Conservation (phyloP, 2,797 vertebrate species). For the Malacoctenus gilli region DNA sequence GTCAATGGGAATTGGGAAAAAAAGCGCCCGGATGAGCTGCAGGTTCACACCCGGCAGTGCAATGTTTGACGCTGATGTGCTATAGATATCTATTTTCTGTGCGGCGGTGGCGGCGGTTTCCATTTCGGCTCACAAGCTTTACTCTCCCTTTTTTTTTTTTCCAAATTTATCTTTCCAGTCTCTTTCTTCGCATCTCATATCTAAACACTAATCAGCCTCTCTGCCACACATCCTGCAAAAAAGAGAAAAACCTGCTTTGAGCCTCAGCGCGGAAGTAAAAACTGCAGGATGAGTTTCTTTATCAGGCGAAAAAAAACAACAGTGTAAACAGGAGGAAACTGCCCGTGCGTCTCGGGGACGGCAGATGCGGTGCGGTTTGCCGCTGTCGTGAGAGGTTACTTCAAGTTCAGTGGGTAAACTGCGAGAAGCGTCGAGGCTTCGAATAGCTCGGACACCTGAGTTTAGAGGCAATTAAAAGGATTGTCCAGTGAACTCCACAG, state of each 20-base stretch:
- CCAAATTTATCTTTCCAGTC: slow-evolving; percentile 37
- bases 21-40: slow-evolving; percentile 45
- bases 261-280: slow-evolving; percentile 41
- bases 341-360: slow-evolving; percentile 1
- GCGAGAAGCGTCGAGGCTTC: slow-evolving; percentile 3
- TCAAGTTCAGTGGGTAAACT: slow-evolving; percentile 27
- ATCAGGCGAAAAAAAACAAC: slow-evolving; percentile 49
- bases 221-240: slow-evolving; percentile 39
- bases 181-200: slow-evolving; percentile 60
- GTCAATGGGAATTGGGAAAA: slow-evolving; percentile 70
- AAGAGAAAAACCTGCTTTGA: slow-evolving; percentile 52
- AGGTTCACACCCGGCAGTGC: slow-evolving; percentile 57
- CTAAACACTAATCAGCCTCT: slow-evolving; percentile 62
- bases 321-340: slow-evolving; percentile 18
- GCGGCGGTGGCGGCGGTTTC: slow-evolving; percentile 18
- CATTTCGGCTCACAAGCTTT: slow-evolving; percentile 32
- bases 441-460: slow-evolving; percentile 31
- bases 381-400: slow-evolving; percentile 11
- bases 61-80: slow-evolving; percentile 53
- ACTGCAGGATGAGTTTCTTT: slow-evolving; percentile 53
- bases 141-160: slow-evolving; percentile 9
- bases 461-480: slow-evolving; percentile 38
- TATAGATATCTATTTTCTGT: slow-evolving; percentile 62
- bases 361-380: background rate
- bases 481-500: slow-evolving; percentile 55